Base-by-base conservation (phyloP, 30 jellyfish, hydroid and myxozoan genomes). In the Catostylus mosaicus region DNA sequence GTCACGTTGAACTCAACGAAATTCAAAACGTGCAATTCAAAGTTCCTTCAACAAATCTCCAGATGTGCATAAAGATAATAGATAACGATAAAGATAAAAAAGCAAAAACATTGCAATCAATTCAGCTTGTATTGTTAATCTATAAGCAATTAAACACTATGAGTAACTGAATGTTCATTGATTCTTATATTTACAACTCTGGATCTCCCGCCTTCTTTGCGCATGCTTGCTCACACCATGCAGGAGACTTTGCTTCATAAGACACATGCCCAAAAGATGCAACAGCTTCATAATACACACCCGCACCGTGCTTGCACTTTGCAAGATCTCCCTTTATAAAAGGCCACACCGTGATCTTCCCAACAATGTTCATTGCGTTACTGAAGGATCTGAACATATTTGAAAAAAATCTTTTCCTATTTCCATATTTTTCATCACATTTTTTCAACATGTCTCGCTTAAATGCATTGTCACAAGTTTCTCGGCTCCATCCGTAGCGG, bases 291-390 rank as follows among this genome's bases (percentile, higher is more conserved):
- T 65, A 80, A 51, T 80, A 80, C 36, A 80, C 50, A 16, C 47
- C 51, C 1, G 90, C 83, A 1, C 84, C 90, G 5, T 80, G 90
- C 36, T 50, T 50, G 90, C 90, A 80, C 40, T 80, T 62, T 38
- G 65, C 84, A 40, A 29, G 75, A 20, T 46, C 63, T 1, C 73
- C 77, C 23, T 32, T 18, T 1, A 66, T 80, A 9, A 20, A 26
- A 0, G 84, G 69, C 84, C 78, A 65, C 18, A 66, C 52, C 20
- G 64, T 72, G 43, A 80, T 67, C 29, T 48, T 79, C 16, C 45
- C 14, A 3, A 34, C 82, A 26, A 80, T 33, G 0, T 47, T 7
- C 0, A 51, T 7, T 10, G 47, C 52, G 36, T 80, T 80, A 8
- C 32, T 30, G 38, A 57, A 0, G 12, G 43, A 54, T 0, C 22